Conservation (phyloP, 2,888 invertebrate genomes). For the Stenoptilia bipunctidactyla region DNA sequence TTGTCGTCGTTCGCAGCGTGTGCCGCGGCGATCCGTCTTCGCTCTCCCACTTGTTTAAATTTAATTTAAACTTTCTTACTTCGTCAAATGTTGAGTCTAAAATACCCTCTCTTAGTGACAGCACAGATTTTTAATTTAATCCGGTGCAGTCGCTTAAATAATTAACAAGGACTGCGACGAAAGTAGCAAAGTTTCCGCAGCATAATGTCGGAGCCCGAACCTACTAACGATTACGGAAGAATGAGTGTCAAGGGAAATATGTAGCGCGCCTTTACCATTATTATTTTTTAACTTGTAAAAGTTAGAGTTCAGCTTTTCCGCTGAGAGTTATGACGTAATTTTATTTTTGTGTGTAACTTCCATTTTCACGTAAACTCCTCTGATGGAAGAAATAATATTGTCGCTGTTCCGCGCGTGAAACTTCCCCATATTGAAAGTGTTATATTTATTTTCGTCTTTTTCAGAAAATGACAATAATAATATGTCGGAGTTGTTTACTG, state of each 20-base stretch:
- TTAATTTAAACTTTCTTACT: slow-evolving; percentile 55
- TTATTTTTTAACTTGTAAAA: slow-evolving; percentile 16
- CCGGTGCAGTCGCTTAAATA: slow-evolving; percentile 34
- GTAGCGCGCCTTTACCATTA: neutral
- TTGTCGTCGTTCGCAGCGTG: slow-evolving; percentile 3
- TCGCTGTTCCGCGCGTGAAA: neutral
- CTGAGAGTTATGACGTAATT: slow-evolving; percentile 6
- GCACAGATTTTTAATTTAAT: slow-evolving; percentile 40
- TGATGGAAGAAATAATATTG: neutral
- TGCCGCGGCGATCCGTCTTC: slow-evolving; percentile 26
- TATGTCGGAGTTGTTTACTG: too few species aligned
- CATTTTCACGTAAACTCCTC: neutral
- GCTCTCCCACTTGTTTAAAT: slow-evolving; percentile 31
- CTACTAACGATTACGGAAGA: neutral
- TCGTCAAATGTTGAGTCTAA: slow-evolving; percentile 33
- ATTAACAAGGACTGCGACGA: slow-evolving; percentile 22
- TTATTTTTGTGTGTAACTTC: neutral
- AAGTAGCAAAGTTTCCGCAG: slow-evolving; percentile 20
- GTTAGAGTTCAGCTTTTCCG: neutral
- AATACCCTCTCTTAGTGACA: slow-evolving; percentile 28
- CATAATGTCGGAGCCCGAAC: neutral
- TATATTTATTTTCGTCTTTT: neutral
- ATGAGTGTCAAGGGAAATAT: slow-evolving; percentile 45
- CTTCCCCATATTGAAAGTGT: neutral
- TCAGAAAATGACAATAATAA: slow-evolving; percentile 5